Evolutionary conservation across 1,140 invertebrate genomes (phyloP), one percentile per base, ranked within the genome.

Genomic region (Sycobia sp.): DNA sequence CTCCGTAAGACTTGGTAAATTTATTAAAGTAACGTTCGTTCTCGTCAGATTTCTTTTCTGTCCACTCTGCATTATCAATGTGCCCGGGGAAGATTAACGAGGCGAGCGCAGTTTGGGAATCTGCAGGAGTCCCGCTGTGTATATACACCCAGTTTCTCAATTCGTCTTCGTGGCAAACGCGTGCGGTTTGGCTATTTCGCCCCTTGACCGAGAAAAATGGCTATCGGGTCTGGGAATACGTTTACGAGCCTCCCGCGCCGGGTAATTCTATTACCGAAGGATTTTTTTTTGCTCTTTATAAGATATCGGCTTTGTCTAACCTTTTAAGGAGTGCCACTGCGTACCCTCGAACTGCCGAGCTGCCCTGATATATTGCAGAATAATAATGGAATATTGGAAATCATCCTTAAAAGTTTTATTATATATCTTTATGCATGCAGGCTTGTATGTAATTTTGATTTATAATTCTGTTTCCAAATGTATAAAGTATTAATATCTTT

Each of bases 161-260:
- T 80, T 67, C 71, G 76, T 80, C 77, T 79, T 78, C 72, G 61
- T n/a, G 70, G 63, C 77, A 77, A 80, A 78, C 74, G 74, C 71
- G 73, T 69, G 71, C 67, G 74, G 75, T 75, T 73, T 73, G 73
- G 71, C 72, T 73, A 77, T 77, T 79, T 79, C 75, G 71, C 74
- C 78, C 73, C 74, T 80, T 80, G 79, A 78, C 79, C 80, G 76
- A 77, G 78, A 82, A 80, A 80, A 81, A 81, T 81, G 73, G 72
- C 76, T 75, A 81, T 80, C 77, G 78, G 78, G 67, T 73, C 67
- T 75, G 80, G 80, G 80, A 82, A 80, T 82, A 80, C 76, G 72
- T 80, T 82, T 81, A 81, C 78, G 79, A 79, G 72, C 76, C 77
- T 74, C 76, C 71, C 68, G 80, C 64, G 78, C 69, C 73, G 66